Percentiles rank a stretch among this genome's conserved stretches.
Evolutionary conservation across 2,113 vertebrate genomes (phyloP).

Genomic region (Phoenicopterus ruber): DNA sequence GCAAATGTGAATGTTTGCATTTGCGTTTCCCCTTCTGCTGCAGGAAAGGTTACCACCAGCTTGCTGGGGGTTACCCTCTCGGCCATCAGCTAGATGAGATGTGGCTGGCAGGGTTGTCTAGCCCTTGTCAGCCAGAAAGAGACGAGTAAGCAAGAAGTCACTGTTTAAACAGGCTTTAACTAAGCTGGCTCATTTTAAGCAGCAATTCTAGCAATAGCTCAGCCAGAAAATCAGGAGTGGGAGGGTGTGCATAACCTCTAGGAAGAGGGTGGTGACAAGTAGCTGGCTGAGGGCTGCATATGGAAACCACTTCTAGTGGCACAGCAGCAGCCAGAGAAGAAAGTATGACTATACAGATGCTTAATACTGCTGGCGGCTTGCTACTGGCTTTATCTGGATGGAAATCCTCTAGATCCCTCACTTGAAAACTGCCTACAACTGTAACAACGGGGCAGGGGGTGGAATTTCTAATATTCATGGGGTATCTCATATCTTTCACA

Average conservation of each 20-base stretch:
- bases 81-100: background rate
- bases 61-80: background rate
- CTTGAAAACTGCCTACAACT: background rate
- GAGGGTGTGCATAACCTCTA: slow-evolving; percentile 26
- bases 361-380: background rate
- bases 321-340: background rate
- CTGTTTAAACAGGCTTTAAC: background rate
- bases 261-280: slow-evolving; percentile 58
- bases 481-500: background rate
- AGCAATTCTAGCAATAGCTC: slow-evolving; percentile 4
- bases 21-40: background rate
- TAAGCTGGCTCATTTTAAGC: slow-evolving; percentile 17
- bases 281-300: slow-evolving; percentile 11
- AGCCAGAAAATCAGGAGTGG: slow-evolving; percentile 32
- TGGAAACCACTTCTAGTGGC: slow-evolving; percentile 26
- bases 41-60: background rate
- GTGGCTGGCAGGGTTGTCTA: background rate
- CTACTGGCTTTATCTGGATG: slow-evolving; percentile 2
- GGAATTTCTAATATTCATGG: background rate
- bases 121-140: background rate
- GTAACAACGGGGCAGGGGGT: background rate
- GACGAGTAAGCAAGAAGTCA: background rate
- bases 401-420: background rate
- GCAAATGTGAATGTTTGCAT: background rate
- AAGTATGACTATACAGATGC: background rate